phyloP scores from a whole-genome alignment of 2,888 invertebrate genomes.

The Flexamia atlantica region DNA sequence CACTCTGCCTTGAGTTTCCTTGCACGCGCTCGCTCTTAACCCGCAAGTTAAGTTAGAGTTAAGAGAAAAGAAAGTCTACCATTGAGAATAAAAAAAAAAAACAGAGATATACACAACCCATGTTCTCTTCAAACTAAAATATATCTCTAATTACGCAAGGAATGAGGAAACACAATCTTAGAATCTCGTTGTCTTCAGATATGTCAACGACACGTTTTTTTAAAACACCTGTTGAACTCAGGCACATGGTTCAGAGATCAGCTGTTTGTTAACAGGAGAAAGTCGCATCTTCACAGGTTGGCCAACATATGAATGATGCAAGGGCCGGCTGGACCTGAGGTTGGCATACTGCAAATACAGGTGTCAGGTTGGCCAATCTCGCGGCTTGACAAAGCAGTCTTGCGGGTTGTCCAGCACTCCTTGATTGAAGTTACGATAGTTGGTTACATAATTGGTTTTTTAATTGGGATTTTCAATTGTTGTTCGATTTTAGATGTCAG shows the following conservation, averaged over 20 bases:
- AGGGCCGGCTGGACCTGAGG: not conserved
- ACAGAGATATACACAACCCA: too few species aligned
- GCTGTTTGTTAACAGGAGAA: slow-evolving; percentile 23
- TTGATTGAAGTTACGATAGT: not conserved
- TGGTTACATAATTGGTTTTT: too few species aligned
- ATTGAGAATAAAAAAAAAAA: too few species aligned
- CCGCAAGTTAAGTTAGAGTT: too few species aligned
- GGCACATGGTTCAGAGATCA: slow-evolving; percentile 24
- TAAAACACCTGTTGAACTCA: not conserved
- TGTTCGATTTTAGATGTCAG: too few species aligned
- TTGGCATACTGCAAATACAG: not conserved
- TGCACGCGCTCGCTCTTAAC: too few species aligned
- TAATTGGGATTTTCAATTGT: too few species aligned
- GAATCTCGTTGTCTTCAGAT: too few species aligned
- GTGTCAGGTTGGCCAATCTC: not conserved
- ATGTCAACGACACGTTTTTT: not conserved
- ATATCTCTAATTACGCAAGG: not conserved
- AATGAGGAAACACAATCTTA: not conserved
- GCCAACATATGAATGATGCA: slow-evolving; percentile 14
- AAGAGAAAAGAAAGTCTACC: too few species aligned
- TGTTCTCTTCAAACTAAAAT: not conserved
- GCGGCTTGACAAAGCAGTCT: not conserved
- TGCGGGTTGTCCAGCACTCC: not conserved
- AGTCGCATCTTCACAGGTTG: slow-evolving; percentile 24
- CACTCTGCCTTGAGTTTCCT: too few species aligned